A percentile compares a stretch with the other conserved stretches of the same genome.
These are phyloP conservation scores for Phrynocephalus forsythii DNA, from an alignment of 2,797 vertebrate species.

Conservation along the genomic window DNA sequence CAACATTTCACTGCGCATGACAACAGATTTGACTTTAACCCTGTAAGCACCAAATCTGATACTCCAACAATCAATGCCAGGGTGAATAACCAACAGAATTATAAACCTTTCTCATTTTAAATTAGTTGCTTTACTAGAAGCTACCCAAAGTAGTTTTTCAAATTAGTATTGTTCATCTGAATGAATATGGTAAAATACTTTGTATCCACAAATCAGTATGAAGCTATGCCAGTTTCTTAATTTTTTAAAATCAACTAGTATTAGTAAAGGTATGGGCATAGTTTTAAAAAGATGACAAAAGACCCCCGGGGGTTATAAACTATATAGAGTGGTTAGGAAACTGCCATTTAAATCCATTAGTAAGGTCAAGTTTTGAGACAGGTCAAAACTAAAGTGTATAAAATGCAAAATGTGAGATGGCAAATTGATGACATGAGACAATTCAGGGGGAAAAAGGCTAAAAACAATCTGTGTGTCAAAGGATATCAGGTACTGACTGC, in stretches of 20 bases:
- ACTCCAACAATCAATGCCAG: no score
- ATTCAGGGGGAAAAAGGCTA: slow-evolving; percentile 44
- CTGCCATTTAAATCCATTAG: slow-evolving; percentile 69
- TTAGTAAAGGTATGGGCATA: slow-evolving; percentile 54
- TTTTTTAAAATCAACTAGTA: slow-evolving; percentile 49
- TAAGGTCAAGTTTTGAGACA: slow-evolving; percentile 57
- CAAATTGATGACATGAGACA: slow-evolving; percentile 36
- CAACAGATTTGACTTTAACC: no score
- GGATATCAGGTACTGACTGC: not conserved
- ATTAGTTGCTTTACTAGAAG: not conserved
- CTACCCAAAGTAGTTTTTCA: not conserved
- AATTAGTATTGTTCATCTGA: rapidly evolving
- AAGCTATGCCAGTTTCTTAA: slow-evolving; percentile 23
- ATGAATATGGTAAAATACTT: slow-evolving; percentile 40
- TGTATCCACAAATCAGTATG: slow-evolving; percentile 52
- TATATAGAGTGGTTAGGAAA: slow-evolving; percentile 59
- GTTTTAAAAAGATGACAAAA: slow-evolving; percentile 58
- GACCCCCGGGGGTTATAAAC: slow-evolving; percentile 58
- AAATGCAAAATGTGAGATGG: slow-evolving; percentile 49
- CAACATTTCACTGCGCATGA: no score
- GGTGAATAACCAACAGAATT: not conserved
- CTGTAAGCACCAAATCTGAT: no score
- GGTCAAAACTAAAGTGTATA: slow-evolving; percentile 48
- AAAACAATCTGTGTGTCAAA: slow-evolving; percentile 1
- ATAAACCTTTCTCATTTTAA: slow-evolving; percentile 16